Base-by-base conservation (phyloP, 2,113 vertebrate genomes). In the Scytalopus superciliaris region DNA sequence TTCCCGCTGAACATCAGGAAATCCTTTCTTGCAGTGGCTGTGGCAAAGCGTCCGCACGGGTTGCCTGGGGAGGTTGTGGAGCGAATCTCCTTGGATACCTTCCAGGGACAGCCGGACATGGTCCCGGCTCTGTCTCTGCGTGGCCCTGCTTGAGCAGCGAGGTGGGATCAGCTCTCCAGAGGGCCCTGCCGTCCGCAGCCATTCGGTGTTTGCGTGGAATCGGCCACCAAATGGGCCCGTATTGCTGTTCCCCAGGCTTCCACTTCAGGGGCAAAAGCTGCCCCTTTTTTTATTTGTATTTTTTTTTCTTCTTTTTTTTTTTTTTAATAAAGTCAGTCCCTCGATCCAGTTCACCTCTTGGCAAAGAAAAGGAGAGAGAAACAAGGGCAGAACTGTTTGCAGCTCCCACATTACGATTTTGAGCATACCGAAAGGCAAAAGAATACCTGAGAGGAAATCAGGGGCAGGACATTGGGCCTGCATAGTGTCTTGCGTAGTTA, bases 231-330 rank as follows among this genome's bases (percentile, higher is more conserved):
- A 28, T 45, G 28, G 39, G 19, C n/a, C 67, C 45, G 21, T 64
- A 24, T 73, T 77, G 35, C 63, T 39, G 18, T 37, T 89, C 45
- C 19, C 11, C 14, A 78, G 44, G 56, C 18, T 78, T 78, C 77
- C 64, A 19, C 17, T 67, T 55, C 19, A 35, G 16, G 14, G 5
- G 3, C 14, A 50, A 21, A 53, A 62, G 0, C 6, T 0, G 0
- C 27, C 57, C 31, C 19, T 17, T 30, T 60, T 30, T 77, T 84
- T 55, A n/a, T n/a, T n/a, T n/a, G n/a, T n/a, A n/a, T 68, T 60
- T 21, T 15, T 60, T 33, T 25, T 80, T 79, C 47, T 62, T 55
- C 19, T 17, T 30, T 60, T 30, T 77, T 84, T 55, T 68, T 62
- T 59, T 79, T 94, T 87, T 40, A 72, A 35, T n/a, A 42, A 70